Base-by-base conservation (phyloP, 2,888 invertebrate genomes). In the Philopedon plagiatum region DNA sequence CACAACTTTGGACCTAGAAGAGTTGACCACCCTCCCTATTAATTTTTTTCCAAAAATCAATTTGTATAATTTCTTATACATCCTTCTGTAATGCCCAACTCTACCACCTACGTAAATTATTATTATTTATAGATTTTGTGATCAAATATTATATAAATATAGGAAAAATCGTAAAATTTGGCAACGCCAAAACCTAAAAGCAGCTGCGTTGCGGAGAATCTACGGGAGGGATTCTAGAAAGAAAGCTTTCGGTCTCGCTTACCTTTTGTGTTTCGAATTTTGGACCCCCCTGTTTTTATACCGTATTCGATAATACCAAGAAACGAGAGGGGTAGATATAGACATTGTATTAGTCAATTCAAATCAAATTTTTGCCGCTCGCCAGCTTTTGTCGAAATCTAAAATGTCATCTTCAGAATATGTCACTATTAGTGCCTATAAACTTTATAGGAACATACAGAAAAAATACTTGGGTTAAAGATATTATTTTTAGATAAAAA, bases 211-310 rank as follows among this genome's bases (percentile, higher is more conserved):
- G 71, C 71, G 63, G 23, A 66, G 67, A 71, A 74, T 71, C 74
- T 74, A 74, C 74, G 71, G 74, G 74, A 71, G 74, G 74, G 74
- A 71, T 74, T 73, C 71, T 67, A 71, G 70, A 74, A 71, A 74
- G 74, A 74, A 71, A 71, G 71, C 67, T 68, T 60, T 70, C 63
- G 71, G 65, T 66, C 67, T 71, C 67, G 71, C 62, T 74, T 71
- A 71, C 64, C 74, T 71, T 74, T 74, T 71, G 67, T 74, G 61
- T 64, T 61, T 67, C 62, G 67, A 62, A 65, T 66, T 74, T 74
- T 62, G 68, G 71, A 56, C 72, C 71, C 69, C 75, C 75, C 62
- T 57, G 62, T 71, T 74, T 71, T 74, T 74, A 51, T 64, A 21
- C 39, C 46, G 58, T 56, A 64, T 74, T 71, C 58, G 69, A 68